Conservation (phyloP, 2,113 vertebrate species). For the Antechinus flavipes region DNA sequence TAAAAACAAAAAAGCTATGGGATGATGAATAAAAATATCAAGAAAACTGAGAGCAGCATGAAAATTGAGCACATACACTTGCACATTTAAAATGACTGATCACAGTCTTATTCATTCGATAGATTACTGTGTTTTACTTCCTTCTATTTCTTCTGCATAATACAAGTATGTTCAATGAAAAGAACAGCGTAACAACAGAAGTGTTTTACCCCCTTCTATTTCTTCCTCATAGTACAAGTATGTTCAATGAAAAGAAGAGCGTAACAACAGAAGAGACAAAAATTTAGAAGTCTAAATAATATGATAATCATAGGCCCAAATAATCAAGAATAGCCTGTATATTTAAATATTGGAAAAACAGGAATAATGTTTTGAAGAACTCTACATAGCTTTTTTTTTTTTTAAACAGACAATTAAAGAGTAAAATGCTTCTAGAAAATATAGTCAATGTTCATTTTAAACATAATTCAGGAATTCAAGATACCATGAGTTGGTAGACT, state of each 20-base stretch:
- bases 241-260: not conserved
- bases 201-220: not conserved
- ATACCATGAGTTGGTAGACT: not conserved
- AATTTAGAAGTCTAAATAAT: constrained; percentile 1
- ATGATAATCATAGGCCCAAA: not conserved
- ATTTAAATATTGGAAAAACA: constrained; percentile 22
- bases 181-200: not conserved
- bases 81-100: not conserved
- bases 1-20: not conserved
- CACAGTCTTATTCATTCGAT: not conserved
- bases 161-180: not conserved
- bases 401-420: not conserved
- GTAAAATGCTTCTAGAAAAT: not conserved
- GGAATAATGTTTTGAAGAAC: not conserved
- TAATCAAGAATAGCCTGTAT: constrained; percentile 11
- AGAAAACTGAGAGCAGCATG: not conserved
- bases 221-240: not conserved
- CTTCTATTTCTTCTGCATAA: not conserved
- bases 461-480: not conserved
- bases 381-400: not conserved
- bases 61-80: not conserved
- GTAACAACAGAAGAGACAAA: not conserved
- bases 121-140: not conserved
- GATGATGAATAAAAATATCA: not conserved
- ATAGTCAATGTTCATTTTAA: not conserved